phyloP scores from a whole-genome alignment of 2,888 invertebrate genomes.

The Byasa hedistus region DNA sequence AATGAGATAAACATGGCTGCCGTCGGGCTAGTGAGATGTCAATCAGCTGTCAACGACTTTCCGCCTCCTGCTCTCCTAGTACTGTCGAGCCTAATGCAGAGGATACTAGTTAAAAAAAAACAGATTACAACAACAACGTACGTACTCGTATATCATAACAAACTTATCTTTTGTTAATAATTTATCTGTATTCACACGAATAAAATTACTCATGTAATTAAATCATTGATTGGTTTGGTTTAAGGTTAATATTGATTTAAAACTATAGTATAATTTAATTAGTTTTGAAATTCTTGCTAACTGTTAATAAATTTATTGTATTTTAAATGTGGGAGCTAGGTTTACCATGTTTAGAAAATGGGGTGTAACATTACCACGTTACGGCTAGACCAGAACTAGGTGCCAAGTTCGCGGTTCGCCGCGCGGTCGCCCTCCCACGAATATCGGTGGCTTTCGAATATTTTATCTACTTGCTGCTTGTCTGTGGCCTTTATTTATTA shows the following conservation, averaged over 20 bases:
- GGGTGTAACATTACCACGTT: constrained; percentile 22
- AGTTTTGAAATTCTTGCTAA: too few relatives aligned
- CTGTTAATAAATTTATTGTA: background rate
- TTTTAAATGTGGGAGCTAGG: constrained; percentile 20
- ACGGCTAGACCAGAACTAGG: constrained; percentile 31
- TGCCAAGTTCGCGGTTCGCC: constrained; percentile 40
- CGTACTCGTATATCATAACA: too few relatives aligned
- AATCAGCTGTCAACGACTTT: constrained; percentile 77
- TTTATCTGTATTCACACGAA: too few relatives aligned
- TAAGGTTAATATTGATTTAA: too few relatives aligned
- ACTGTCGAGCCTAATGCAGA: constrained; percentile 58
- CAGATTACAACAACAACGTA: too few relatives aligned
- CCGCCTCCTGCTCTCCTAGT: constrained; percentile 70
- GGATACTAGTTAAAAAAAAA: constrained; percentile 28
- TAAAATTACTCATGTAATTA: too few relatives aligned
- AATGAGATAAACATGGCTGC: constrained; percentile 75
- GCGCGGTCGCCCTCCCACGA: constrained; percentile 42
- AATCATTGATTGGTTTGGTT: too few relatives aligned
- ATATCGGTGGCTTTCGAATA: constrained; percentile 41
- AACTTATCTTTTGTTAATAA: too few relatives aligned
- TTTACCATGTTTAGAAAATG: constrained; percentile 27
- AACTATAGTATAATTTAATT: too few relatives aligned
- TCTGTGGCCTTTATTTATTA: constrained; percentile 9
- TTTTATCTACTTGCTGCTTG: constrained; percentile 7
- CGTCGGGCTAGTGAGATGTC: constrained; percentile 74